Evolutionary conservation across 2,113 vertebrate species (phyloP).

Genomic region (Colistium nudipinnis): DNA sequence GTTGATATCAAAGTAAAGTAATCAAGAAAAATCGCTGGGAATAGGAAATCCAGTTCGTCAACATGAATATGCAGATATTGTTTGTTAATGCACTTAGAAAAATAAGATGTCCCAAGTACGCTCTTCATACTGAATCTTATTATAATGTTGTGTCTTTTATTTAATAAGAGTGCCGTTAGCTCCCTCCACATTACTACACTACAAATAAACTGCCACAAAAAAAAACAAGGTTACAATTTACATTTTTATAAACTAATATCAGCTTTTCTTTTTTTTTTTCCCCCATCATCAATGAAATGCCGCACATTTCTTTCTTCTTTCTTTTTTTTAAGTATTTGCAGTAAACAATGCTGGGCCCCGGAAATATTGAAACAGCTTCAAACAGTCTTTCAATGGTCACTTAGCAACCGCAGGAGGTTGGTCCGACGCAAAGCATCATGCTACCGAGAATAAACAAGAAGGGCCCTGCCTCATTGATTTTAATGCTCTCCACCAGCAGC

Average conservation of each 20-base stretch:
- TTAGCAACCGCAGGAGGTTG: slow-evolving; percentile 17
- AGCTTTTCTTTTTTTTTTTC: too few relatives aligned
- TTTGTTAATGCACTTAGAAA: too few relatives aligned
- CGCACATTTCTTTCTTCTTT: slow-evolving; percentile 1
- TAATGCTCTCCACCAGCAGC: slow-evolving; percentile 5
- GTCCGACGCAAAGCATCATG: slow-evolving; percentile 8
- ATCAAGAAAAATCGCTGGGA: background rate
- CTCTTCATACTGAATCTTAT: background rate
- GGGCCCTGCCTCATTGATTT: slow-evolving; percentile 26
- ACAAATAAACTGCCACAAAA: background rate
- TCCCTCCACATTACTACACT: background rate
- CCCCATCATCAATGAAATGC: too few relatives aligned
- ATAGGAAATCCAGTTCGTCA: too few relatives aligned
- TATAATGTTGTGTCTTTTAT: background rate
- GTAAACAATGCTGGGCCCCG: background rate
- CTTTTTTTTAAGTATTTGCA: background rate
- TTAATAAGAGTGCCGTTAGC: background rate
- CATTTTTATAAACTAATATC: too few relatives aligned
- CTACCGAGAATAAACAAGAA: background rate
- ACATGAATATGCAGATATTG: too few relatives aligned
- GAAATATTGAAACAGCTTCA: slow-evolving; percentile 3
- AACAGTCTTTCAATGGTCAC: slow-evolving; percentile 10
- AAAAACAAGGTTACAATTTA: background rate
- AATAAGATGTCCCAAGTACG: too few relatives aligned
- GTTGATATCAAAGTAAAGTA: background rate